Conservation (phyloP, 2,797 vertebrate genomes). For the Falco peregrinus region DNA sequence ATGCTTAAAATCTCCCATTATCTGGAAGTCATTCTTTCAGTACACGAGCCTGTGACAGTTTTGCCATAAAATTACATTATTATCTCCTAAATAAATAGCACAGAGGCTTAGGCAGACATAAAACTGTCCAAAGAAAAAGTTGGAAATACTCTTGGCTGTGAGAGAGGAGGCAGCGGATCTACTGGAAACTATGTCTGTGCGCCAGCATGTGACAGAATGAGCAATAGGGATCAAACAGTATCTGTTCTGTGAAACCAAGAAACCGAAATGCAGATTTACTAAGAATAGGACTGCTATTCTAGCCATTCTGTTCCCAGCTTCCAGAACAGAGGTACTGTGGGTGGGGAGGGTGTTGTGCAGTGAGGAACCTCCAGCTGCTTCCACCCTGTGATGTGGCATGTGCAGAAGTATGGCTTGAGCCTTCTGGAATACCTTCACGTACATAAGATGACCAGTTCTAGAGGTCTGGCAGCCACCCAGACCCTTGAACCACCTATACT, state of each 20-base stretch:
- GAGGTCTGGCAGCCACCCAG: background rate
- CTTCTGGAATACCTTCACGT: background rate
- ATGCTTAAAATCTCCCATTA: background rate
- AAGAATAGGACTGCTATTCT: background rate
- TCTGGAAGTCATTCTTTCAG: background rate
- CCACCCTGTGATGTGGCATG: background rate
- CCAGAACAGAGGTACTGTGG: background rate
- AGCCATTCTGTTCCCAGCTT: background rate
- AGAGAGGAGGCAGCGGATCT: background rate
- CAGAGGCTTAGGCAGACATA: background rate
- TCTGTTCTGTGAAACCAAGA: background rate
- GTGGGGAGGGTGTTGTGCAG: background rate
- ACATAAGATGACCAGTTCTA: background rate
- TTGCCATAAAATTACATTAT: background rate
- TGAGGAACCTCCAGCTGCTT: constrained; percentile 3
- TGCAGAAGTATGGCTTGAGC: background rate
- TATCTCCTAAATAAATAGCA: background rate
- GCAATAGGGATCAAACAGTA: background rate
- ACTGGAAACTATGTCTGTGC: background rate
- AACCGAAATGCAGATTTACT: background rate
- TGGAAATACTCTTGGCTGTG: background rate
- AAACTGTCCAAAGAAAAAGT: background rate
- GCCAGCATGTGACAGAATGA: background rate
- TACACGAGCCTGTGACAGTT: background rate
- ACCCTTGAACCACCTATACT: background rate